These are phyloP conservation scores for Sula dactylatra DNA, from an alignment of 2,113 vertebrate species.

Conservation along the genomic window DNA sequence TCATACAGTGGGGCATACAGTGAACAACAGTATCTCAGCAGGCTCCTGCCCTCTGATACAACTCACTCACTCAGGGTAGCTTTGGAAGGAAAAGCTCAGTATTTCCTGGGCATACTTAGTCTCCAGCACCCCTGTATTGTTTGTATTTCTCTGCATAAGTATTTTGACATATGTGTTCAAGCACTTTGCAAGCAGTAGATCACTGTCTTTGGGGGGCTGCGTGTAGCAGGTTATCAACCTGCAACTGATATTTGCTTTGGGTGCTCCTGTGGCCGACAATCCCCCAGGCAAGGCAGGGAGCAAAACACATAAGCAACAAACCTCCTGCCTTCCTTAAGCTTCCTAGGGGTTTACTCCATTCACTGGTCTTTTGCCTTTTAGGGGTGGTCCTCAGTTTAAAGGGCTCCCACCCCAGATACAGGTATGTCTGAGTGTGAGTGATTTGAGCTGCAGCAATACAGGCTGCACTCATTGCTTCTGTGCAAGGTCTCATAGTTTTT, in stretches of 20 bases:
- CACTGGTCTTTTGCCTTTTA: neutral
- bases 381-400: neutral
- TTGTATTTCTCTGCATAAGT: neutral
- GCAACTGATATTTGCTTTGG: neutral
- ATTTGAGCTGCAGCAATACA: neutral
- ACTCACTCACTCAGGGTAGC: neutral
- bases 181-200: neutral
- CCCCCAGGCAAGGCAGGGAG: neutral
- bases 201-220: neutral
- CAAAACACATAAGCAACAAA: neutral
- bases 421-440: neutral
- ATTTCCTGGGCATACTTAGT: neutral
- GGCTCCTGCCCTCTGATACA: accelerated
- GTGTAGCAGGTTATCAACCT: neutral
- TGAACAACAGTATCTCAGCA: neutral
- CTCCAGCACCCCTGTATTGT: neutral
- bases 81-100: neutral
- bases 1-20: accelerated
- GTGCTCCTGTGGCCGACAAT: neutral
- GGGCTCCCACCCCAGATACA: too few relatives aligned
- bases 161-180: neutral
- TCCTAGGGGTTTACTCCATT: neutral
- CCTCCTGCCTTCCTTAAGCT: neutral
- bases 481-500: neutral
- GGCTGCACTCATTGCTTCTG: neutral